These are phyloP conservation scores for Tinamus guttatus DNA, from an alignment of 2,113 vertebrate species.

Conservation along the genomic window DNA sequence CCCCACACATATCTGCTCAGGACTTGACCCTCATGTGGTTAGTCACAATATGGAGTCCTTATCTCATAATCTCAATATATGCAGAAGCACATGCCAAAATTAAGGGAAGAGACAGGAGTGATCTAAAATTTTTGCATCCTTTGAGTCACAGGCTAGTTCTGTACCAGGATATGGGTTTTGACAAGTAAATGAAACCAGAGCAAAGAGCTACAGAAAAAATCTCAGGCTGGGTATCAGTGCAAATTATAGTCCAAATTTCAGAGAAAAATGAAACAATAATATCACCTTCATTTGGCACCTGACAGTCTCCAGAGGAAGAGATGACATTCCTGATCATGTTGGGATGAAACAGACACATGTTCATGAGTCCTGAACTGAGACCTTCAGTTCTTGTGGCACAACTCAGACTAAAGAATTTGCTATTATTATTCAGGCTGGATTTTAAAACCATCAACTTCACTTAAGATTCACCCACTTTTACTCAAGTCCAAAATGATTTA, in stretches of 20 bases:
- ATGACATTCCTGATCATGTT: background rate
- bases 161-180: background rate
- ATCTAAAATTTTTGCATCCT: background rate
- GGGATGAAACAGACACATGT: background rate
- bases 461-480: background rate
- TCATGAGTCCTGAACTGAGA: background rate
- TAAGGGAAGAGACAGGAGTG: background rate
- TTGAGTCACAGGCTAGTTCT: background rate
- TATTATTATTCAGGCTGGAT: background rate
- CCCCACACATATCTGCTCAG: background rate
- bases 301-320: background rate
- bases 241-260: background rate
- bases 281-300: background rate
- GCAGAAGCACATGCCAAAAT: rapidly evolving
- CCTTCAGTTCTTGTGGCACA: background rate
- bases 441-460: background rate
- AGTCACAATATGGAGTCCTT: background rate
- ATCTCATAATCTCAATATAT: background rate
- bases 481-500: background rate
- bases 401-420: background rate
- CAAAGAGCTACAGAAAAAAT: background rate
- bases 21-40: background rate
- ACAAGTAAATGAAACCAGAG: background rate
- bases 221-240: background rate
- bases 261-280: background rate